Evolutionary conservation across 2,888 invertebrate genomes (phyloP), one percentile per base, ranked within the genome.

Genomic region (Napeogenes inachia): DNA sequence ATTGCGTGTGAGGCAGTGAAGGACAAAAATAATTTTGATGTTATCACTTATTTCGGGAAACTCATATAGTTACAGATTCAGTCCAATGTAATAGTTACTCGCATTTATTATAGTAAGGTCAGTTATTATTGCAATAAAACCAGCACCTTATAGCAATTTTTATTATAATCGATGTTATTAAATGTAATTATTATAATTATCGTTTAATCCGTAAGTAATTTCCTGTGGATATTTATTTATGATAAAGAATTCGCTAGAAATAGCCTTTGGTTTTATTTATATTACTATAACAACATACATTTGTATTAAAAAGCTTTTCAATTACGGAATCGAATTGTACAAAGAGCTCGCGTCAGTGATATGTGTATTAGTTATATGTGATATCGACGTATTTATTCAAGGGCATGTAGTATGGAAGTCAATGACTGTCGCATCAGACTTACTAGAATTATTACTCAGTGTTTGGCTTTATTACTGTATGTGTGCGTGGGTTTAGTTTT

Each of bases 1-100:
- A 65, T 81, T 74, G 84, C 84, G 84, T 84, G 83, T 76, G 73
- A 68, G 70, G 65, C 65, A 64, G 66, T 66, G 70, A 70, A 72
- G 75, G 74, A 75, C 76, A 73, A 68, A 74, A 77, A 75, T 74
- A 67, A 72, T 72, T 72, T 57, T 67, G 71, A 70, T 71, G 71
- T 66, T 75, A 76, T 73, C 71, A 69, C 61, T 66, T 71, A 73
- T 76, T 75, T 74, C 70, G 68, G 67, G 67, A 63, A 68, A 71
- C 65, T 64, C 57, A 65, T 65, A 64, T 66, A 59, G 60, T 64
- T 59, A 61, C 67, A 65, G 65, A 56, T 47, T 35, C 5, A 13
- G 50, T 50, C 30, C 45, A 30, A 54, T 50, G 10, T 50, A 30
- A 50, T 30, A 50, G 30, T 50, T 50, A 50, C 21, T 21, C 21